phyloP scores from a whole-genome alignment of 2,797 vertebrate species.

The Pygocentrus nattereri region DNA sequence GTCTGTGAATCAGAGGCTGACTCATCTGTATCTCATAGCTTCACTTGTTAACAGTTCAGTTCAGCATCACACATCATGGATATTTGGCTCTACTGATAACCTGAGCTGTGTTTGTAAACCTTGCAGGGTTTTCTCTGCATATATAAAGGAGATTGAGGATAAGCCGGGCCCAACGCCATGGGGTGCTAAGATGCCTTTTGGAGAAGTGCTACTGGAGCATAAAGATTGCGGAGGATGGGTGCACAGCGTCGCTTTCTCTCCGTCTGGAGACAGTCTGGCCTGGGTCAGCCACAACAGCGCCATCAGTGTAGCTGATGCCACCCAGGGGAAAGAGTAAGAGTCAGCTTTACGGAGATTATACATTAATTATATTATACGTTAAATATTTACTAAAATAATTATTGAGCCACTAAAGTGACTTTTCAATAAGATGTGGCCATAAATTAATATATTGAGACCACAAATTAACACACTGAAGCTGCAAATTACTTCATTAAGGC shows the following conservation, averaged over 20 bases:
- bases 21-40: no score
- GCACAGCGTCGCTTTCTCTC: constrained; percentile 82
- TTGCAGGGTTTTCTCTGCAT: constrained; percentile 80
- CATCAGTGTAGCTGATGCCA: constrained; percentile 77
- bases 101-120: neutral
- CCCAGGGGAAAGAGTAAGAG: constrained; percentile 76
- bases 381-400: no score
- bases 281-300: constrained; percentile 85
- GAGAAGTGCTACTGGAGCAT: constrained; percentile 80
- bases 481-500: no score
- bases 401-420: no score
- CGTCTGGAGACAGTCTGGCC: constrained; percentile 80
- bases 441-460: no score
- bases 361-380: no score
- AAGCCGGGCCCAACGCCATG: constrained; percentile 83
- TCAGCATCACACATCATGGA: neutral
- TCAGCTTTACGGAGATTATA: neutral
- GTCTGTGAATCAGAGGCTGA: no score
- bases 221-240: constrained; percentile 86
- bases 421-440: no score
- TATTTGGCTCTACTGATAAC: neutral
- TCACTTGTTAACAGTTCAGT: neutral
- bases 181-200: constrained; percentile 86
- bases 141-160: constrained; percentile 87
- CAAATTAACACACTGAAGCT: no score